A percentile compares a stretch with the other conserved stretches of the same genome.
These are phyloP conservation scores for Bombus pascuorum DNA, from an alignment of 1,140 invertebrate genomes.

Conservation along the genomic window DNA sequence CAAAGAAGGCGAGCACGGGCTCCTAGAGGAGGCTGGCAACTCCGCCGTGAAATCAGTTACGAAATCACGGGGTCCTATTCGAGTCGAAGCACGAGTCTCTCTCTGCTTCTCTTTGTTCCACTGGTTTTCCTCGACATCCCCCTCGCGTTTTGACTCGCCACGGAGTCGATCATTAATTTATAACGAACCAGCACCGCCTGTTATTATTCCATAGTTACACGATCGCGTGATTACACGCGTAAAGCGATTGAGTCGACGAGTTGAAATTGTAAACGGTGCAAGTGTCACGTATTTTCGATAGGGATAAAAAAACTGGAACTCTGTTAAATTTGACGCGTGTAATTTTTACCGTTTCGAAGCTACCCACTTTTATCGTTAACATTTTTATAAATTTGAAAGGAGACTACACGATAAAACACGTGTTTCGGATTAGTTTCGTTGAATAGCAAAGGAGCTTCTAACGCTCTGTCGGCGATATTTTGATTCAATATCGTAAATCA, in stretches of 20 bases:
- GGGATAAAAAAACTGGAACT: neutral
- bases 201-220: conserved; percentile 76
- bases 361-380: too few species aligned
- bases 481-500: neutral
- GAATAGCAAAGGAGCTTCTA: too few species aligned
- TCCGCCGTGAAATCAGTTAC: conserved; percentile 78
- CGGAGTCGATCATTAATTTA: conserved; percentile 78
- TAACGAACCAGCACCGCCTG: conserved; percentile 77
- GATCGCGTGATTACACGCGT: conserved; percentile 68
- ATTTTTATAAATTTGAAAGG: too few species aligned
- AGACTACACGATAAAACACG: too few species aligned
- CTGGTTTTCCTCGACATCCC: neutral
- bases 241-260: neutral
- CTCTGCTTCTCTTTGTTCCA: neutral
- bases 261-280: neutral
- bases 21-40: conserved; percentile 59
- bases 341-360: neutral
- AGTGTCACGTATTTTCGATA: neutral
- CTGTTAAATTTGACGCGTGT: neutral
- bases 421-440: too few species aligned
- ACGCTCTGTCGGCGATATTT: too few species aligned
- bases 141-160: conserved; percentile 32
- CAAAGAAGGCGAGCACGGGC: conserved; percentile 23
- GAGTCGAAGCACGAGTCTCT: conserved; percentile 19
- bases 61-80: conserved; percentile 75